Conservation (phyloP, 2,888 invertebrate genomes). For the Panorpa germanica region DNA sequence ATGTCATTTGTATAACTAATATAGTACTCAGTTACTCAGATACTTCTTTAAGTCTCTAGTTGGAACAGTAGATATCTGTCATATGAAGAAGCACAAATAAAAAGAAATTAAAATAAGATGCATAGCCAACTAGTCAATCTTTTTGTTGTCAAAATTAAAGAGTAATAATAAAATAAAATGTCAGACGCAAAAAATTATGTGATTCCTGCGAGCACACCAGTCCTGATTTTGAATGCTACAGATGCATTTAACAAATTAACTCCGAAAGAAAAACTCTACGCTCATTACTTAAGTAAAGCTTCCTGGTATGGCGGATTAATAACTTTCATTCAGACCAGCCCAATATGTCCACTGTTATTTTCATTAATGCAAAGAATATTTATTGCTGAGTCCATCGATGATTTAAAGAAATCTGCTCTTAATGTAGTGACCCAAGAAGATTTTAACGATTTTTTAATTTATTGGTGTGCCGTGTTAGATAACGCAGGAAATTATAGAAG, state of each 20-base stretch:
- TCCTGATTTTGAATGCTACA: slow-evolving; percentile 61
- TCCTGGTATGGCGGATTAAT: slow-evolving; percentile 84
- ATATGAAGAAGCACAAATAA: no score
- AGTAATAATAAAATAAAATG: no score
- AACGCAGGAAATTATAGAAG: slow-evolving; percentile 91
- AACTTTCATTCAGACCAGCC: slow-evolving; percentile 77
- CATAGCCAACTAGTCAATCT: no score
- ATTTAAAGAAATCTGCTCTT: slow-evolving; percentile 44
- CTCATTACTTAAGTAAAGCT: slow-evolving; percentile 79
- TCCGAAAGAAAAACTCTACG: slow-evolving; percentile 67
- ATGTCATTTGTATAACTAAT: no score
- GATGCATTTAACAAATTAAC: slow-evolving; percentile 68
- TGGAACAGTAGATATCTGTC: no score
- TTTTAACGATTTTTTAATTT: slow-evolving; percentile 74
- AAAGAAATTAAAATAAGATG: no score
- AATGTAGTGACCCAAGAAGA: slow-evolving; percentile 58
- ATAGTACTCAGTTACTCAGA: no score
- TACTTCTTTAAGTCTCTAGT: no score
- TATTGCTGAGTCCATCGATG: slow-evolving; percentile 43
- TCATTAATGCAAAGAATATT: slow-evolving; percentile 71
- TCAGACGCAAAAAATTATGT: slow-evolving; percentile 19
- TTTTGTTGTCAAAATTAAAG: no score
- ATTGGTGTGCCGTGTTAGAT: slow-evolving; percentile 64
- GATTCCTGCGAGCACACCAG: slow-evolving; percentile 23
- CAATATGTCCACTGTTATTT: slow-evolving; percentile 80